Evolutionary conservation across 2,113 vertebrate species (phyloP).

Genomic region (Dolichotis patagonum): DNA sequence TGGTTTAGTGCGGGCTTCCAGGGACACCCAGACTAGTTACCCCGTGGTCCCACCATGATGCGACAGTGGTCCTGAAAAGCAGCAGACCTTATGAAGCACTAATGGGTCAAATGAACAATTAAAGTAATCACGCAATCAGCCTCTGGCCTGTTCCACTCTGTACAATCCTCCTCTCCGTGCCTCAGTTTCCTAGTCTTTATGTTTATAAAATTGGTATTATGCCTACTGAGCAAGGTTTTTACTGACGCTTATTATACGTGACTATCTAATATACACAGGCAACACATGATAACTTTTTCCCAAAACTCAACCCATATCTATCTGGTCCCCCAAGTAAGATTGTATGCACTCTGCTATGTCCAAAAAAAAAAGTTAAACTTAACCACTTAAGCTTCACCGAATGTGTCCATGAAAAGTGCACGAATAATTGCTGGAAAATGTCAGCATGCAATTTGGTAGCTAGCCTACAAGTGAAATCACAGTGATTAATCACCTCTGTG

Average conservation of each 20-base stretch:
- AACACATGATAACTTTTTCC: background rate
- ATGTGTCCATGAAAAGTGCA: constrained; percentile 41
- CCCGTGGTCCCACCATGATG: background rate
- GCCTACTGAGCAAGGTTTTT: background rate
- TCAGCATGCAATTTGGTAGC: constrained; percentile 75
- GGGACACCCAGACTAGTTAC: background rate
- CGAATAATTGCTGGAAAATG: constrained; percentile 72
- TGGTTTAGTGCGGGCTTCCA: background rate
- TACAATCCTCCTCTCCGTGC: background rate
- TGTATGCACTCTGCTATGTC: background rate
- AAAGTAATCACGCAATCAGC: background rate
- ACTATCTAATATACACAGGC: background rate
- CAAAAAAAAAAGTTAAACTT: background rate
- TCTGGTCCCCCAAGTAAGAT: background rate
- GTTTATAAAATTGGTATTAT: background rate
- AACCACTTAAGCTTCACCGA: background rate
- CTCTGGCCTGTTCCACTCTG: background rate
- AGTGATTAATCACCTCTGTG: constrained; percentile 64
- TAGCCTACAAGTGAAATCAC: constrained; percentile 63
- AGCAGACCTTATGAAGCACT: background rate
- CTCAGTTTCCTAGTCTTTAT: constrained; percentile 16
- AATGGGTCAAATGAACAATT: background rate
- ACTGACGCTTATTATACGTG: background rate
- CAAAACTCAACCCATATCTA: background rate
- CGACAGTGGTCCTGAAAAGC: background rate